Conservation (phyloP, 2,113 vertebrate species). For the Sarotherodon lohbergeri region DNA sequence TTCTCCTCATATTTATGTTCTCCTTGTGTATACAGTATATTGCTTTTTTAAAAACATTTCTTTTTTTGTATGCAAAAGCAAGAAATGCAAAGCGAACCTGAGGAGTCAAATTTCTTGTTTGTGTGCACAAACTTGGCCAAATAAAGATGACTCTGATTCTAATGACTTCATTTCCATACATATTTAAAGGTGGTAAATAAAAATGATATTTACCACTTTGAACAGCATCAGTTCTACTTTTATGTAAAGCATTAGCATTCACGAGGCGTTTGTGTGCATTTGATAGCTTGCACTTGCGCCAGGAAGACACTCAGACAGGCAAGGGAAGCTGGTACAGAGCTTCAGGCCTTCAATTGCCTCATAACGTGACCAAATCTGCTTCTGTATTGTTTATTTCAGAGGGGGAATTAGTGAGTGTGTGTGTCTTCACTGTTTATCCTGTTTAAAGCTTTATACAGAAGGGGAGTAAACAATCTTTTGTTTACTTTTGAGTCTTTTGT, state of each 20-base stretch:
- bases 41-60: background rate
- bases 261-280: slow-evolving; percentile 49
- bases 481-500: background rate
- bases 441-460: background rate
- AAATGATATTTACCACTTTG: background rate
- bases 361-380: background rate
- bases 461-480: background rate
- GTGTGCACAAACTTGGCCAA: background rate
- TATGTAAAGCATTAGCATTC: slow-evolving; percentile 59
- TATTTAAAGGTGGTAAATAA: background rate
- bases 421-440: background rate
- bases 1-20: background rate
- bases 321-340: background rate
- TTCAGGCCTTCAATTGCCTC: slow-evolving; percentile 13
- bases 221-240: slow-evolving; percentile 52
- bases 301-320: background rate
- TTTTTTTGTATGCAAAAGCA: background rate
- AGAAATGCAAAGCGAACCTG: background rate
- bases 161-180: slow-evolving; percentile 32
- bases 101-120: background rate
- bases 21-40: background rate
- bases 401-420: background rate
- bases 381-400: background rate
- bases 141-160: background rate
- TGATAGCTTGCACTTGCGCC: slow-evolving; percentile 39